Base-by-base conservation (phyloP, 2,113 vertebrate genomes). In the Turdus rufiventris region DNA sequence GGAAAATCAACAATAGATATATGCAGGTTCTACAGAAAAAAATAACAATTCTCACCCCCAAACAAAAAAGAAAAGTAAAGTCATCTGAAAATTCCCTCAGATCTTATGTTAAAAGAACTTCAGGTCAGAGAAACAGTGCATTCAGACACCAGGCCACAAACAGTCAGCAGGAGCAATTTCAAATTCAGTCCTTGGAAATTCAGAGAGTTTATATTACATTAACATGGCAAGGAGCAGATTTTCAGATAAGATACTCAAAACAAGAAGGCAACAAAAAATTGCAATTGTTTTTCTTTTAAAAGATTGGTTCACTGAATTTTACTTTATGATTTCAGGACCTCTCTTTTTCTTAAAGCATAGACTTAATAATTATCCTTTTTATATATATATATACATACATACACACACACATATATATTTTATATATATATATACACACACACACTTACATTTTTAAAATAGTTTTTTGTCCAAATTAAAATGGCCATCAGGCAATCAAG, bases 161-260 rank as follows among this genome's bases (percentile, higher is more conserved):
- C 96, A 96, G 97, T 97, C 98, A 97, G 98, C 98, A 98, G 98
- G 98, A 99, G 98, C 98, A 98, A 99, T 99, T 99, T 98, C 98
- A 99, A 99, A 99, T 99, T 99, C 99, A 98, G 98, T 98, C 98
- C 99, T 98, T 98, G 98, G 98, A 99, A 98, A 98, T 98, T 98
- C 98, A 99, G 98, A 85, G 4, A 98, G 98, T 99, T 98, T 98
- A 98, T 98, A 98, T 99, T 99, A 99, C 98, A 99, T 98, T 98
- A 99, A 99, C 98, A 99, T 98, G 98, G 99, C 99, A 99, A 98
- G 98, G 97, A 98, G 99, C 98, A 99, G 97, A 98, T 99, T 99
- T 99, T 99, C 98, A 99, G 98, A 98, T 98, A 25, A 98, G 98
- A 99, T 98, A 98, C 98, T 98, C 98, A 98, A 97, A 98, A 97